A percentile compares a stretch with the other conserved stretches of the same genome.
These are phyloP conservation scores for Nyctibius grandis DNA, from an alignment of 2,797 vertebrate genomes.

Conservation along the genomic window DNA sequence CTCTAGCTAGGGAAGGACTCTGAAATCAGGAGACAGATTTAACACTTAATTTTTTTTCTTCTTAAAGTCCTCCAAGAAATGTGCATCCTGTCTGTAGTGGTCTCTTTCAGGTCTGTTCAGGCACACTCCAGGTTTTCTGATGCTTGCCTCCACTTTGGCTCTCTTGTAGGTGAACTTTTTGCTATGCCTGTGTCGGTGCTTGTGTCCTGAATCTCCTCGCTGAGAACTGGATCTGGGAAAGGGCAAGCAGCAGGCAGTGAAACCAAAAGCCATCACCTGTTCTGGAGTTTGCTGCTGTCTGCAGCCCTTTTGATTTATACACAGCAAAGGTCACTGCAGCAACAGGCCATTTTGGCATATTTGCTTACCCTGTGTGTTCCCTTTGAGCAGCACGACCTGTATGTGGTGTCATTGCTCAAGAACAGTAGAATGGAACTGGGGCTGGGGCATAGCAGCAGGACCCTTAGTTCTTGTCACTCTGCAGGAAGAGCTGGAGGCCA, in stretches of 20 bases:
- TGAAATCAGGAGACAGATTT: background rate
- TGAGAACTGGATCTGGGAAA: background rate
- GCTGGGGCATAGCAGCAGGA: background rate
- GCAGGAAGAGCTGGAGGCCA: background rate
- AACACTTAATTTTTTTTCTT: background rate
- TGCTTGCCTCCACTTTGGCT: background rate
- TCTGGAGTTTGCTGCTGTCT: background rate
- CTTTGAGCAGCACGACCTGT: background rate
- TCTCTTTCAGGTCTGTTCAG: background rate
- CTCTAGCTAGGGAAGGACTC: background rate
- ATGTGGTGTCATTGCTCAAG: background rate
- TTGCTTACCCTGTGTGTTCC: background rate
- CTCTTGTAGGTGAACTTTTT: background rate
- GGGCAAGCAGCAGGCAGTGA: background rate
- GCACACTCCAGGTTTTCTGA: background rate
- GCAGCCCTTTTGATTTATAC: background rate
- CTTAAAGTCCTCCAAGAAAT: background rate
- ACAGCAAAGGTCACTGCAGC: background rate
- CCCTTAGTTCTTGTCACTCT: background rate
- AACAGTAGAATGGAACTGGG: background rate
- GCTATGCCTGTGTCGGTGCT: background rate
- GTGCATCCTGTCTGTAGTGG: background rate
- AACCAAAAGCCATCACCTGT: background rate
- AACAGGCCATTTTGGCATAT: background rate
- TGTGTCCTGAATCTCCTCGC: background rate